These are phyloP conservation scores for Isaurus tuberculatus DNA, from an alignment of 92 coral and sea anemone genomes.

Conservation along the genomic window DNA sequence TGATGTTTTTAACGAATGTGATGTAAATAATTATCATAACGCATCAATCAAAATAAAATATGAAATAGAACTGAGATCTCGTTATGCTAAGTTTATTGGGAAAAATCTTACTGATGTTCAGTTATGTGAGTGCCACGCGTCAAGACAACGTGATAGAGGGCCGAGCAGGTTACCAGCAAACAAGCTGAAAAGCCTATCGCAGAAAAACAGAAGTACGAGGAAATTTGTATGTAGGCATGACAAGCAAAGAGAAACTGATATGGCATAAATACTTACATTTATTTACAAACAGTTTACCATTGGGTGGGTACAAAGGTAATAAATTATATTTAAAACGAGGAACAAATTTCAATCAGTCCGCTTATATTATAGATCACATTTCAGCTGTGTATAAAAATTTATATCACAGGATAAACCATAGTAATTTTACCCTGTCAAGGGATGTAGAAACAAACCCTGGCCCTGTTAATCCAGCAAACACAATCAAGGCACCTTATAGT, in stretches of 20 bases:
- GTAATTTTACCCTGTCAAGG: slow-evolving; percentile 26
- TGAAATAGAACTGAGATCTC: slow-evolving; percentile 42
- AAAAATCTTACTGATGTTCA: slow-evolving; percentile 28
- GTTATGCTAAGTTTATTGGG: slow-evolving; percentile 35
- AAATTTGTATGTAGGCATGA: no score
- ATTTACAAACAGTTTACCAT: no score
- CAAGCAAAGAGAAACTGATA: no score
- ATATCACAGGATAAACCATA: slow-evolving; percentile 7
- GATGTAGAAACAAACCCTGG: slow-evolving; percentile 30
- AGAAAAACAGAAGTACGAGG: no score
- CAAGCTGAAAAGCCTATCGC: no score
- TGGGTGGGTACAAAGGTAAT: no score
- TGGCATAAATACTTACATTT: no score
- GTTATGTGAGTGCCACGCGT: slow-evolving; percentile 20
- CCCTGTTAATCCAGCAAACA: slow-evolving; percentile 33
- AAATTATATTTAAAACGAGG: no score
- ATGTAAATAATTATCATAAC: slow-evolving; percentile 25
- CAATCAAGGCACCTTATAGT: slow-evolving; percentile 22
- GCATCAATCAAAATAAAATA: slow-evolving; percentile 41
- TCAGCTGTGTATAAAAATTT: slow-evolving; percentile 9
- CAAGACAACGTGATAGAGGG: neutral
- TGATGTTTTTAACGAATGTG: slow-evolving; percentile 36
- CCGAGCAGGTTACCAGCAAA: no score
- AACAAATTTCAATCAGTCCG: neutral
- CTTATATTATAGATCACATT: slow-evolving; percentile 4